These are phyloP conservation scores for Dynastes tityus DNA, from an alignment of 2,888 invertebrate genomes.

Conservation along the genomic window DNA sequence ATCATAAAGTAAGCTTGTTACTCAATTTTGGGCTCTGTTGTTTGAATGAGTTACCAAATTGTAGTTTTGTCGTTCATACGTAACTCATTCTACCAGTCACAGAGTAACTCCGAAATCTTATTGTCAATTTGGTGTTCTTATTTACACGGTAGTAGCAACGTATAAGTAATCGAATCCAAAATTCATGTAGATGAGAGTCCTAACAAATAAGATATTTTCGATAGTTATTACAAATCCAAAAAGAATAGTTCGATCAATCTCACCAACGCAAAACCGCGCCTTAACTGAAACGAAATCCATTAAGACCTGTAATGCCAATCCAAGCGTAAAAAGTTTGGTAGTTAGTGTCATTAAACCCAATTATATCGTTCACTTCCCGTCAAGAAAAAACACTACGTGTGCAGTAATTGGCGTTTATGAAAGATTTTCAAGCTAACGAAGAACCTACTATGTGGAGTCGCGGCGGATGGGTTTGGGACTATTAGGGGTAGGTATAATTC, in stretches of 20 bases:
- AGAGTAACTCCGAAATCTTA: too few species aligned
- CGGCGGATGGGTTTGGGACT: not conserved
- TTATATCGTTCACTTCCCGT: not conserved
- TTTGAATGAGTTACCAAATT: too few species aligned
- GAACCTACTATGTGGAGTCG: not conserved
- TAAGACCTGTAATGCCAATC: not conserved
- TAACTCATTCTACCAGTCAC: too few species aligned
- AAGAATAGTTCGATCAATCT: not conserved
- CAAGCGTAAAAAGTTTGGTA: slow-evolving; percentile 14
- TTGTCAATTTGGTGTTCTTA: too few species aligned
- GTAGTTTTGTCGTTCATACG: too few species aligned
- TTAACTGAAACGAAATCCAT: not conserved
- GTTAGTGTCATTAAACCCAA: slow-evolving; percentile 5
- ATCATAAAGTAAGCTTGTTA: too few species aligned
- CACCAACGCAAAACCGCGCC: not conserved
- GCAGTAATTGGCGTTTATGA: not conserved
- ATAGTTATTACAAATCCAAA: not conserved
- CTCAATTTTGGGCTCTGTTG: too few species aligned
- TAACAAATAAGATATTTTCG: too few species aligned
- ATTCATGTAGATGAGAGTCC: too few species aligned
- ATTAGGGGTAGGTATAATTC: not conserved
- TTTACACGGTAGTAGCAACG: too few species aligned
- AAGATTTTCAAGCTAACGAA: not conserved
- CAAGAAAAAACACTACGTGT: not conserved
- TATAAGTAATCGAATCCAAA: too few species aligned